phyloP scores from a whole-genome alignment of 2,797 vertebrate genomes.

The Microctenopoma steveboyesi region DNA sequence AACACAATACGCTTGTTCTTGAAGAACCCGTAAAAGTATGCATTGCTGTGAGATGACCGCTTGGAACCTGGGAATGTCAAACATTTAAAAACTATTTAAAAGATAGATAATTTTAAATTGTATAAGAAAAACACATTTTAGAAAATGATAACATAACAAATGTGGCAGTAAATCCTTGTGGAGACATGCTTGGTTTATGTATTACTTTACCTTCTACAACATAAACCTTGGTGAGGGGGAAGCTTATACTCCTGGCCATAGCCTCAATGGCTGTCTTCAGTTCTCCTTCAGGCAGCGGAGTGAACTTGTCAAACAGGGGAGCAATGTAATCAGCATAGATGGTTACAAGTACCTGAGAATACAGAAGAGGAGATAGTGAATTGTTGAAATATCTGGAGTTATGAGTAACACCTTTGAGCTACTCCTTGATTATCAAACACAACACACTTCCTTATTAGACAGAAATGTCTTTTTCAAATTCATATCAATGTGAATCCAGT shows the following conservation, averaged over 20 bases:
- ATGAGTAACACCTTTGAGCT: neutral
- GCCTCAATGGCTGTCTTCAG: slow-evolving; percentile 93
- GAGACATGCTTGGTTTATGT: neutral
- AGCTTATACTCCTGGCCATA: slow-evolving; percentile 94
- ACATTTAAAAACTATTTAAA: neutral
- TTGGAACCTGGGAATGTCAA: slow-evolving; percentile 88
- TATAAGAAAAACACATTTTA: neutral
- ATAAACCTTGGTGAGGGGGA: slow-evolving; percentile 97
- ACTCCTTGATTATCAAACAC: neutral
- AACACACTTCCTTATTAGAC: neutral
- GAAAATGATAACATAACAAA: neutral
- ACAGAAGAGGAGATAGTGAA: slow-evolving; percentile 4
- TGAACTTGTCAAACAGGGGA: slow-evolving; percentile 98
- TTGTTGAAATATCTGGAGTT: neutral
- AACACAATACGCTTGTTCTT: slow-evolving; percentile 98
- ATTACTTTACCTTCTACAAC: slow-evolving; percentile 93
- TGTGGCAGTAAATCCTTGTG: neutral
- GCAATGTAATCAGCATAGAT: slow-evolving; percentile 99
- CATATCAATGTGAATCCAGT: neutral
- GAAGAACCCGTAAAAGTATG: slow-evolving; percentile 99
- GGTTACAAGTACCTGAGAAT: slow-evolving; percentile 92
- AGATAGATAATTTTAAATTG: neutral
- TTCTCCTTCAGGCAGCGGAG: slow-evolving; percentile 93
- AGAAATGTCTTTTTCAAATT: slow-evolving; percentile 1
- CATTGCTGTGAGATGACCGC: slow-evolving; percentile 98